Evolutionary conservation across 2,113 vertebrate species (phyloP), one percentile per base, ranked within the genome.

Genomic region (Salvelinus namaycush): DNA sequence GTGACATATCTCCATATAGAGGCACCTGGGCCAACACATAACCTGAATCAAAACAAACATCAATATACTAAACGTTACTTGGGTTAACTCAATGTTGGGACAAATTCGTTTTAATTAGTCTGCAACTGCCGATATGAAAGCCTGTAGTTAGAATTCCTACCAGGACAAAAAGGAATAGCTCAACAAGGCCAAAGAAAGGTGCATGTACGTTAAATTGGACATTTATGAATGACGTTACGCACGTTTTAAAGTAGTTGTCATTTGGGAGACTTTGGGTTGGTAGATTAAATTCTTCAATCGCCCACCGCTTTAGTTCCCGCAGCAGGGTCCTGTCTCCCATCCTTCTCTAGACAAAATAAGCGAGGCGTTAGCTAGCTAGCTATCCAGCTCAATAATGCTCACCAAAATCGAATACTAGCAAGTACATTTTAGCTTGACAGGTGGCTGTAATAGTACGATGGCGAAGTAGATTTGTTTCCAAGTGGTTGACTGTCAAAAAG

Each of bases 1-100:
- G 84, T 90, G 54, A 93, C 64, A 80, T 93, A 91, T 69, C 87
- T 92, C 93, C 93, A 94, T 78, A 94, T 93, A 0, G 92, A 89
- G 39, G 88, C 89, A n/a, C 93, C 90, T 18, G 86, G 71, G n/a
- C 93, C 93, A 16, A 93, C 90, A 83, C 92, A 94, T 2, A 94
- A 86, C 31, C 93, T 94, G 65, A 29, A 78, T 0, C n/a, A 73
- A 76, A 75, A 68, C 1, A 14, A 57, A 1, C 48, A 39, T 60
- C 11, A 62, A 51, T 24, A 39, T n/a, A 12, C 39, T 44, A 12
- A 44, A 44, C 39, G 39, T 44, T 11, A 44, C 39, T 20, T 54
- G 13, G 4, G 57, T 16, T 60, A 78, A 69, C 18, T 49, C 62
- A 82, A 51, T 26, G 29, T 9, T 34, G 16, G 16, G 29, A 34